phyloP scores from a whole-genome alignment of 92 coral and sea anemone genomes.

The Nematostella vectensis region DNA sequence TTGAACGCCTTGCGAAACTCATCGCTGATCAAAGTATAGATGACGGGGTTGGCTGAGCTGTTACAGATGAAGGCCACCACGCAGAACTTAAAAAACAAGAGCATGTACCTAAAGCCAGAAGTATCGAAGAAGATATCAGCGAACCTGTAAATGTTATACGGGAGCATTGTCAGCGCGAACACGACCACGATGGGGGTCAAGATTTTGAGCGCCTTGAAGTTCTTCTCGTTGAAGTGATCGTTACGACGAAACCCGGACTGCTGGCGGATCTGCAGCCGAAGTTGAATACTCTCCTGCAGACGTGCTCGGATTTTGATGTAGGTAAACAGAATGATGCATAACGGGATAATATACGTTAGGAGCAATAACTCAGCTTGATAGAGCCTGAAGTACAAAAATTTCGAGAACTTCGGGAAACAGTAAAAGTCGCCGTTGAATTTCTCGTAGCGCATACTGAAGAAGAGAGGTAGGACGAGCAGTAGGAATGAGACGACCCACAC shows the following conservation, averaged over 20 bases:
- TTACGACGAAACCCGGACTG: conserved; percentile 38
- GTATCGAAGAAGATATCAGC: conserved; percentile 54
- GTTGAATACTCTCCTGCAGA: conserved; percentile 55
- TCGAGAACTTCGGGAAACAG: conserved; percentile 58
- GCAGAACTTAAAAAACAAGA: conserved; percentile 61
- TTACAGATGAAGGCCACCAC: conserved; percentile 70
- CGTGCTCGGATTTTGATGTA: conserved; percentile 71
- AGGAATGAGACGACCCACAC: conserved; percentile 58
- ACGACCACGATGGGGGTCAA: conserved; percentile 68
- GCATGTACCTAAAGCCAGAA: conserved; percentile 44
- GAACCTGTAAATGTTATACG: conserved; percentile 61
- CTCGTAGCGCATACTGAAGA: conserved; percentile 55
- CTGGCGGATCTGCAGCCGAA: conserved; percentile 56
- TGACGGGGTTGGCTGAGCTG: conserved; percentile 91
- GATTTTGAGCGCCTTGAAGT: conserved; percentile 56
- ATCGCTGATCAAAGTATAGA: conserved; percentile 73
- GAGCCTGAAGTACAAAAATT: conserved; percentile 31
- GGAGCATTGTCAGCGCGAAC: conserved; percentile 64
- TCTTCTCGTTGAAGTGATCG: conserved; percentile 34
- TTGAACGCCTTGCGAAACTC: conserved; percentile 82
- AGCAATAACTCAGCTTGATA: conserved; percentile 57
- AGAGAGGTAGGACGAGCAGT: conserved; percentile 59
- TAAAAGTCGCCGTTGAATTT: conserved; percentile 12
- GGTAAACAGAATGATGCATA: conserved; percentile 44
- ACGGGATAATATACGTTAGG: conserved; percentile 57